Evolutionary conservation across 1,140 invertebrate genomes (phyloP), one percentile per base, ranked within the genome.

Genomic region (Matsumurasca onukii): DNA sequence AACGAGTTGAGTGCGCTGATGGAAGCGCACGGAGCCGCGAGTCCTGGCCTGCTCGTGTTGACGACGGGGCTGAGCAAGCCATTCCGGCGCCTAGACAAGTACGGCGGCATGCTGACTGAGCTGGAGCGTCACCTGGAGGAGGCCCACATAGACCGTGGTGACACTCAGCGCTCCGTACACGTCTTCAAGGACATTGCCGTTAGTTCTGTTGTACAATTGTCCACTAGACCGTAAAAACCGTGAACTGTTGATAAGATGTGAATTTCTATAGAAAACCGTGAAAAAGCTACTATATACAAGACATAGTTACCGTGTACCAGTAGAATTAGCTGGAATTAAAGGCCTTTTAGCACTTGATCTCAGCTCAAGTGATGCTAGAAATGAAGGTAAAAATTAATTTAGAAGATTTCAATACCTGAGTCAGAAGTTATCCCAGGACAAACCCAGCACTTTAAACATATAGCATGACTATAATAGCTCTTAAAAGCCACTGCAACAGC

Each of bases 151-250:
- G 98, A 99, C 81, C 83, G 97, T 71, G 98, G 97, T 1, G 97
- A 99, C 77, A 94, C 95, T 0, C 96, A 98, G 78, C 83, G 97
- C 70, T 95, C 95, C 51, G 91, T 96, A 73, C 88, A 88, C 71
- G 91, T 99, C 29, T 99, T 97, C 79, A 93, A 95, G 78, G 95
- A 98, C 75, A 92, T 99, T 75, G 89, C 93, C 69, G 94, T 97
- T 82, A 86, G 88, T 86, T 24, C 9, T 45, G 39, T n/a, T n/a
- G n/a, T 12, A 45, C 39, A 45, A 45, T 9, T 51, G 49, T 51
- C 17, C 17, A n/a, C 9, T 45, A 45, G 9, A 9, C 39, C n/a
- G 39, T 45, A 12, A 12, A n/a, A 45, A 12, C n/a, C 9, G n/a
- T 45, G 39, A 45, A 12, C 9, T 45, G n/a, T n/a, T 45, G 39